Conservation (phyloP, 2,113 vertebrate species). For the Agapornis roseicollis region DNA sequence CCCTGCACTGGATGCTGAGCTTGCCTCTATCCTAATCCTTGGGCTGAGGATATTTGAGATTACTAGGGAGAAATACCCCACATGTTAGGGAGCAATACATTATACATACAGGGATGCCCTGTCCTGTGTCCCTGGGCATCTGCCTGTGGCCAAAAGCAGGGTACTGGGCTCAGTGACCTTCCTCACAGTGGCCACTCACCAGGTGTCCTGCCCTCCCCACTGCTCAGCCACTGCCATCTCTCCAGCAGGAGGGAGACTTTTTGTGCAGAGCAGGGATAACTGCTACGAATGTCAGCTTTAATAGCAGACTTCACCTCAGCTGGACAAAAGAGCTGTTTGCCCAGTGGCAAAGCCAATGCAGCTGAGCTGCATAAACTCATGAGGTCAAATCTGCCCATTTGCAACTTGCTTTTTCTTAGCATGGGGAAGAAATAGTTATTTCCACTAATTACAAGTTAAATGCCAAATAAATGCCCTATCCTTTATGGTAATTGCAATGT, state of each 20-base stretch:
- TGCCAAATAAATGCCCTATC: slow-evolving; percentile 44
- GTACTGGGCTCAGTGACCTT: not conserved
- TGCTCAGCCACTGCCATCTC: fast-evolving
- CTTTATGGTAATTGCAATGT: not conserved
- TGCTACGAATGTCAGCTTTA: not conserved
- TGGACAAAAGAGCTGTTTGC: not conserved
- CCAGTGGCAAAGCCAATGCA: slow-evolving; percentile 38
- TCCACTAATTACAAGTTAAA: slow-evolving; percentile 28
- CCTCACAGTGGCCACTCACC: fast-evolving
- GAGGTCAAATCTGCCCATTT: not conserved
- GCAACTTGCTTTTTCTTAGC: not conserved
- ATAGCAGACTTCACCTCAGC: not conserved
- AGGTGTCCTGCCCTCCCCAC: not conserved
- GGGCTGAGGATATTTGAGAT: not conserved
- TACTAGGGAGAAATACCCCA: not conserved
- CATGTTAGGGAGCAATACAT: not conserved
- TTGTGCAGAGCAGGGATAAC: not conserved
- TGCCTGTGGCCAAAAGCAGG: fast-evolving
- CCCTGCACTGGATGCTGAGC: not conserved
- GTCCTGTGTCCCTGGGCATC: not conserved
- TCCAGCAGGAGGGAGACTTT: not conserved
- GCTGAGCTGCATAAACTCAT: not conserved
- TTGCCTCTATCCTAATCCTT: not conserved
- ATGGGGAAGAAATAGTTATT: not conserved
- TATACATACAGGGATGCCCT: not conserved